A percentile compares a stretch with the other conserved stretches of the same genome.
These are phyloP conservation scores for Cryptops parisi DNA, from an alignment of 2,888 invertebrate genomes.

Conservation along the genomic window DNA sequence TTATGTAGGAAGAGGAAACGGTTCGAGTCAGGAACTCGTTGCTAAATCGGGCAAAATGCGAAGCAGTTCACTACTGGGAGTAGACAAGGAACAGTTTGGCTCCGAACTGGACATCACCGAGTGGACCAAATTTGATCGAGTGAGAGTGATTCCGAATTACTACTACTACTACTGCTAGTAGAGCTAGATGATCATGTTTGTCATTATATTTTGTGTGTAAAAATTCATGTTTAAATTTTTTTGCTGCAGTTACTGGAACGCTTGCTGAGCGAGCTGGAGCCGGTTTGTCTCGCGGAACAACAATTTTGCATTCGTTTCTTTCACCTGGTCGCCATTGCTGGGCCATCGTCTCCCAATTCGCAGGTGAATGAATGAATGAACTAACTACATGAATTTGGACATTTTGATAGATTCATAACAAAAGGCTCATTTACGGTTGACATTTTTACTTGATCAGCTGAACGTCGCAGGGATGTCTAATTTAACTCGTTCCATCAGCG, in stretches of 20 bases:
- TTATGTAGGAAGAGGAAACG: slow-evolving; percentile 10
- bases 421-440: too few relatives aligned
- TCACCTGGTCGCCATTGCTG: slow-evolving; percentile 47
- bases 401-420: too few relatives aligned
- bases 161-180: too few relatives aligned
- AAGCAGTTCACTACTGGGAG: slow-evolving; percentile 34
- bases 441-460: too few relatives aligned
- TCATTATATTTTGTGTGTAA: too few relatives aligned
- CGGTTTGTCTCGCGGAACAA: slow-evolving; percentile 84
- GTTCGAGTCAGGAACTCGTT: slow-evolving; percentile 19
- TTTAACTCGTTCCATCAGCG: slow-evolving; percentile 19
- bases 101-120: slow-evolving; percentile 46
- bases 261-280: slow-evolving; percentile 75
- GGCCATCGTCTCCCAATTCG: background rate
- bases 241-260: slow-evolving; percentile 62
- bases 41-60: slow-evolving; percentile 17
- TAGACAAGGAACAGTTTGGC: slow-evolving; percentile 49
- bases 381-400: too few relatives aligned
- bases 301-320: slow-evolving; percentile 89
- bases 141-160: slow-evolving; percentile 20
- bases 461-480: too few relatives aligned
- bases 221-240: too few relatives aligned
- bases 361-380: slow-evolving; percentile 6
- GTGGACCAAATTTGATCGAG: slow-evolving; percentile 30
- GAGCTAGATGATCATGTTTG: too few relatives aligned